Percentiles rank a stretch among this genome's conserved stretches.
These are phyloP conservation scores for Tauraco erythrolophus DNA, from an alignment of 2,113 vertebrate genomes.

Conservation along the genomic window DNA sequence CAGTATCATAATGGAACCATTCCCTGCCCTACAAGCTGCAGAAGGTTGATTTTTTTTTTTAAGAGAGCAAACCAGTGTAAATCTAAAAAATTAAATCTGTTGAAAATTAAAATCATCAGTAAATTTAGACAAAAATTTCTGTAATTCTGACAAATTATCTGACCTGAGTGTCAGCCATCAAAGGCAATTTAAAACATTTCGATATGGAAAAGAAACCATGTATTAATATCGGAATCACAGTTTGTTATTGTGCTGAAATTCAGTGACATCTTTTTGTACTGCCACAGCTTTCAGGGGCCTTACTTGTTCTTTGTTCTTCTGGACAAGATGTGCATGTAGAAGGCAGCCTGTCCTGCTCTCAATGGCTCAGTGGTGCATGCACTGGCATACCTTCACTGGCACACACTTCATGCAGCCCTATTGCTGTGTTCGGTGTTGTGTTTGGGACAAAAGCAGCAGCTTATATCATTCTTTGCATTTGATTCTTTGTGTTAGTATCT, in stretches of 20 bases:
- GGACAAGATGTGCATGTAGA: background rate
- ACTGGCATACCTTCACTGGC: background rate
- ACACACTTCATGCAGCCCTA: background rate
- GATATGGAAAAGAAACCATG: background rate
- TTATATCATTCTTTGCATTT: background rate
- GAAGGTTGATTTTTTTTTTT: background rate
- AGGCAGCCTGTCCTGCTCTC: background rate
- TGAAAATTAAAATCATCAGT: background rate
- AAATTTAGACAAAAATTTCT: background rate
- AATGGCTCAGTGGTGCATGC: background rate
- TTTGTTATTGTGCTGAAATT: background rate
- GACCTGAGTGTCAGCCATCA: background rate
- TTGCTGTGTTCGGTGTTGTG: background rate
- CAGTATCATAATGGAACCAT: background rate
- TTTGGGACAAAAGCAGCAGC: background rate
- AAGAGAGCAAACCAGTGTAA: background rate
- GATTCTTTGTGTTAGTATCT: background rate
- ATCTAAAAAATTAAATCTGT: too few species aligned
- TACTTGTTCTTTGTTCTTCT: background rate
- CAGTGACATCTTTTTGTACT: background rate
- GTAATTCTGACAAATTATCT: background rate
- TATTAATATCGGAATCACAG: background rate
- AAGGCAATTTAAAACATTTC: background rate
- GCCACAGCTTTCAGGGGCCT: background rate
- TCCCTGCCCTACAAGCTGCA: background rate